A percentile compares a stretch with the other conserved stretches of the same genome.
phyloP scores from a whole-genome alignment of 2,888 invertebrate species.

The Oscheius sp. region DNA sequence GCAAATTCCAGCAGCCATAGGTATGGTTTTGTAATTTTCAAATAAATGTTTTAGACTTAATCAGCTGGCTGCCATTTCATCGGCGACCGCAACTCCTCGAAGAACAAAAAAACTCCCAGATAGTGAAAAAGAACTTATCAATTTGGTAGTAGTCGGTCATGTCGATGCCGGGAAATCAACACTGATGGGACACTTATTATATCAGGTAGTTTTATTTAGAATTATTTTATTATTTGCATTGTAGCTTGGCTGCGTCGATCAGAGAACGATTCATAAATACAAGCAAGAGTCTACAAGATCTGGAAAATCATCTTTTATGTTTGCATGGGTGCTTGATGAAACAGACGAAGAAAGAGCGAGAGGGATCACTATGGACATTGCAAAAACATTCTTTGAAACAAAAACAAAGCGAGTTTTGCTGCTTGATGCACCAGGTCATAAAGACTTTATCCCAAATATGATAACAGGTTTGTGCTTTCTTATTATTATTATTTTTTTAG shows the following conservation, averaged over 20 bases:
- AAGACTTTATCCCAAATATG: constrained; percentile 99
- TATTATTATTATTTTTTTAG: constrained; percentile 71
- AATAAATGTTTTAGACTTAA: constrained; percentile 33
- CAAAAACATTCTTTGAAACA: constrained; percentile 74
- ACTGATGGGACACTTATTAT: constrained; percentile 92
- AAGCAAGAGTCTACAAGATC: constrained; percentile 95
- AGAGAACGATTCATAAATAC: constrained; percentile 91
- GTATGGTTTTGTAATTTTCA: neutral
- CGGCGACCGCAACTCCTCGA: constrained; percentile 41
- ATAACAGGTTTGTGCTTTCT: constrained; percentile 78
- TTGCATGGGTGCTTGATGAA: constrained; percentile 98
- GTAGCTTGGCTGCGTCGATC: constrained; percentile 81
- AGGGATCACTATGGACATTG: constrained; percentile 99
- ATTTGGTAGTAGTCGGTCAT: constrained; percentile 78
- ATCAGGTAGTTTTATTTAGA: constrained; percentile 71
- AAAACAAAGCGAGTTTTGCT: constrained; percentile 73
- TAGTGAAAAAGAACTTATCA: constrained; percentile 56
- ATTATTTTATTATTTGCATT: constrained; percentile 25
- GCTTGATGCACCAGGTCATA: constrained; percentile 97
- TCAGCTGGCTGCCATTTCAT: constrained; percentile 49
- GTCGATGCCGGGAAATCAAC: constrained; percentile 97
- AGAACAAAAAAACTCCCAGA: constrained; percentile 33
- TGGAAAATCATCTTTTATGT: constrained; percentile 87
- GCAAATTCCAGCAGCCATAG: constrained; percentile 15
- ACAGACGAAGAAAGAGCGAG: constrained; percentile 90